Conservation (phyloP, 2,113 vertebrate species). For the Lagenorhynchus albirostris region DNA sequence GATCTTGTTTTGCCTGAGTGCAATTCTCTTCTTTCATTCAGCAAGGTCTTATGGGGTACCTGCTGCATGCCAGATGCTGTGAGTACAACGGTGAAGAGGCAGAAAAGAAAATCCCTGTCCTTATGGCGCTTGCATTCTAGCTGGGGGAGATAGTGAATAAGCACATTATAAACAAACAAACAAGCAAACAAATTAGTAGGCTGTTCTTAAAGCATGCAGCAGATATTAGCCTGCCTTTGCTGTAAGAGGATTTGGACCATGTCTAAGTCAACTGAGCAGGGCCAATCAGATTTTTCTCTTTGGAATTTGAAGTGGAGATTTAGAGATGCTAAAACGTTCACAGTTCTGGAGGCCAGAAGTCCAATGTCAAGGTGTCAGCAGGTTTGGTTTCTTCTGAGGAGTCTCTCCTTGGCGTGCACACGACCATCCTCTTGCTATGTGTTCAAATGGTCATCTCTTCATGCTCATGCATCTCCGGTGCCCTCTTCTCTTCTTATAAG, state of each 20-base stretch:
- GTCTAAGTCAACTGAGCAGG: neutral
- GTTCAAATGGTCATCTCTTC: neutral
- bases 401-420: neutral
- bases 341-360: neutral
- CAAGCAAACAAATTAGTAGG: too few relatives aligned
- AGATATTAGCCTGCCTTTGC: neutral
- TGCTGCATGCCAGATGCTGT: neutral
- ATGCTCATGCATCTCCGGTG: fast-evolving
- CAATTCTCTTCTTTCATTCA: neutral
- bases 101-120: neutral
- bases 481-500: neutral
- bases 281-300: neutral
- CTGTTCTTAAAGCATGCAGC: neutral
- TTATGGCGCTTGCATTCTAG: neutral
- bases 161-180: neutral
- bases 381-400: neutral
- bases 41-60: neutral
- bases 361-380: neutral
- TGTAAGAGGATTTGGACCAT: neutral
- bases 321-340: neutral
- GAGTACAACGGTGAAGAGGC: neutral
- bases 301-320: neutral
- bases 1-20: neutral
- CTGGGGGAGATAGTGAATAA: neutral
- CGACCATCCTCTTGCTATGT: neutral